Evolutionary conservation across 2,113 vertebrate genomes (phyloP), one percentile per base, ranked within the genome.

Genomic region (Pipra filicauda): DNA sequence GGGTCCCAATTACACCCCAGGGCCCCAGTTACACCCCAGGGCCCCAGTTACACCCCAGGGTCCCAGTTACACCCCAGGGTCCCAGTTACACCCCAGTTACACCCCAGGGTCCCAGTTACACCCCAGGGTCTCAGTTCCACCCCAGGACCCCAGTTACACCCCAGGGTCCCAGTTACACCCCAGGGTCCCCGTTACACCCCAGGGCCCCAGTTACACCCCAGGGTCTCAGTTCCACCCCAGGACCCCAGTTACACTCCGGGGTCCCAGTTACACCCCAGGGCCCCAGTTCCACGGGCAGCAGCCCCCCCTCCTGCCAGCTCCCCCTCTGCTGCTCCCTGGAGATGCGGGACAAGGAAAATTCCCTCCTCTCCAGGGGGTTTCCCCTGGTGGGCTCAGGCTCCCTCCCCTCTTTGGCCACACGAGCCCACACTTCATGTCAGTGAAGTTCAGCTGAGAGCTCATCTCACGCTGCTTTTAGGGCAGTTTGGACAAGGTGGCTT

Each of bases 321-420:
- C 72, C 15, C 15, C 35, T 66, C 23, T 14, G 0, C 19, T 8
- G 0, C 23, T 59, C 65, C 65, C 48, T 1, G 43, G 11, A 12
- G 44, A 26, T 13, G 12, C 15, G 8, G 6, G 51, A 2, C 1
- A 1, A 11, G 1, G 54, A 28, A 16, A 64, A 31, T 44, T 11
- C 19, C 0, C 0, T 31, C 48, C 37, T 17, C 41, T 52, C 1
- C 0, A 17, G 30, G 0, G 5, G 33, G 10, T 24, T 74, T 74
- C 26, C 31, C 1, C 0, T 15, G n/a, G 67, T 24, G 28, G 0
- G 1, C 17, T 0, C 22, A 28, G 52, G 18, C 41, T 0, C 6
- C 24, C 13, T 12, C 37, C 17, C 19, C 5, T 44, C 49, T 39
- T 10, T 2, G 35, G 66, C 35, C 70, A 12, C 11, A 23, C 12